These are phyloP conservation scores for Medauroidea extradentata DNA, from an alignment of 1,140 invertebrate species.

Conservation along the genomic window DNA sequence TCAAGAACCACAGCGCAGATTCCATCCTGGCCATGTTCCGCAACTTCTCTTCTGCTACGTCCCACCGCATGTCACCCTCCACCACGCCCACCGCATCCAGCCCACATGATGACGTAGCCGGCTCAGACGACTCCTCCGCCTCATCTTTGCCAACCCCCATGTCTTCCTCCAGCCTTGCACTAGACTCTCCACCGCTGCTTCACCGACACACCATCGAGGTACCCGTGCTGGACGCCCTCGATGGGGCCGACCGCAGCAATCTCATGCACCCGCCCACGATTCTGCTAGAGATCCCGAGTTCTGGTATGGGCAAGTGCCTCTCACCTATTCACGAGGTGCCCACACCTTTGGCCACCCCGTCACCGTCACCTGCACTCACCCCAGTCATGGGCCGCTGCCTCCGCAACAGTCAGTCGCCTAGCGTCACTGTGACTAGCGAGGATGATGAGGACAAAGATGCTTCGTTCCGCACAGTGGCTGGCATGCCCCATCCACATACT, in stretches of 20 bases:
- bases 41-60: slow-evolving; percentile 46
- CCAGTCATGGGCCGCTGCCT: slow-evolving; percentile 50
- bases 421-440: slow-evolving; percentile 23
- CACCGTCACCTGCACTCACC: slow-evolving; percentile 58
- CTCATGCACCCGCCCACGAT: slow-evolving; percentile 62
- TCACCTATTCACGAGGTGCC: slow-evolving; percentile 61
- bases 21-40: slow-evolving; percentile 70
- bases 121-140: slow-evolving; percentile 57
- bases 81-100: slow-evolving; percentile 61
- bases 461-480: no score
- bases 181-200: slow-evolving; percentile 51
- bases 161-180: slow-evolving; percentile 47
- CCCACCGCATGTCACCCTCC: slow-evolving; percentile 34
- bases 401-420: neutral
- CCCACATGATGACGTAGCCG: slow-evolving; percentile 59
- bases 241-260: slow-evolving; percentile 44
- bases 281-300: slow-evolving; percentile 63
- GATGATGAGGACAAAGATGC: slow-evolving; percentile 29
- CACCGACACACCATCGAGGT: slow-evolving; percentile 54
- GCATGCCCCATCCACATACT: no score
- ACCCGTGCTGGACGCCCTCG: slow-evolving; percentile 58
- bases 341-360: slow-evolving; percentile 53
- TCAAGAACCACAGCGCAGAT: slow-evolving; percentile 55
- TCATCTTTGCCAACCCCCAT: slow-evolving; percentile 55
- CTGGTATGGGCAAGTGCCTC: slow-evolving; percentile 59